phyloP scores from a whole-genome alignment of 2,113 vertebrate genomes.

The Sebastes schlegelii region DNA sequence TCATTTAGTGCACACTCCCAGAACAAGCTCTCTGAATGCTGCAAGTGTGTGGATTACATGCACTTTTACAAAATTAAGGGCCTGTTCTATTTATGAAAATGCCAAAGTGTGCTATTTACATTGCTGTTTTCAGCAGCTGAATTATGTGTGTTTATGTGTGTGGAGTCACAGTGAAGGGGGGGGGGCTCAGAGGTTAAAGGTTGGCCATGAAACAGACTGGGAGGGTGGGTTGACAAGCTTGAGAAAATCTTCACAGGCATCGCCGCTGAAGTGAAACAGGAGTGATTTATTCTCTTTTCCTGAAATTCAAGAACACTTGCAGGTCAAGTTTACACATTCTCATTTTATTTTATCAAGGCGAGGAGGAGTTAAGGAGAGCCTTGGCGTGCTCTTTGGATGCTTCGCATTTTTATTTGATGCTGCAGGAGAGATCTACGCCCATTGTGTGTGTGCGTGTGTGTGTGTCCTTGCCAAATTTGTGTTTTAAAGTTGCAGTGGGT shows the following conservation, averaged over 20 bases:
- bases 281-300: constrained; percentile 27
- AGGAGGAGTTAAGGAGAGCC: neutral
- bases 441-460: no score
- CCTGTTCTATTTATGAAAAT: neutral
- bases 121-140: constrained; percentile 14
- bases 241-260: constrained; percentile 65
- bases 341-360: neutral
- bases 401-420: constrained; percentile 14
- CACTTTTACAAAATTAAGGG: constrained; percentile 7
- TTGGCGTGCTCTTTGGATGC: neutral
- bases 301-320: constrained; percentile 11
- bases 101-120: constrained; percentile 1
- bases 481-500: neutral
- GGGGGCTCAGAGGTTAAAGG: constrained; percentile 71
- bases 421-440: neutral
- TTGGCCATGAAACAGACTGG: constrained; percentile 65
- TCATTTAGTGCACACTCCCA: constrained; percentile 46
- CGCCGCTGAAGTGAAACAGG: constrained; percentile 26
- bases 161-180: constrained; percentile 30
- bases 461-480: constrained; percentile 5
- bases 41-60: neutral
- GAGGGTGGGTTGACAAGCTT: constrained; percentile 69
- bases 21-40: constrained; percentile 17
- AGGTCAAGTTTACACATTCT: neutral
- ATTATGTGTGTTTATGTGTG: constrained; percentile 5